These are phyloP conservation scores for Octodon degus DNA, from an alignment of 2,113 vertebrate species.

Conservation along the genomic window DNA sequence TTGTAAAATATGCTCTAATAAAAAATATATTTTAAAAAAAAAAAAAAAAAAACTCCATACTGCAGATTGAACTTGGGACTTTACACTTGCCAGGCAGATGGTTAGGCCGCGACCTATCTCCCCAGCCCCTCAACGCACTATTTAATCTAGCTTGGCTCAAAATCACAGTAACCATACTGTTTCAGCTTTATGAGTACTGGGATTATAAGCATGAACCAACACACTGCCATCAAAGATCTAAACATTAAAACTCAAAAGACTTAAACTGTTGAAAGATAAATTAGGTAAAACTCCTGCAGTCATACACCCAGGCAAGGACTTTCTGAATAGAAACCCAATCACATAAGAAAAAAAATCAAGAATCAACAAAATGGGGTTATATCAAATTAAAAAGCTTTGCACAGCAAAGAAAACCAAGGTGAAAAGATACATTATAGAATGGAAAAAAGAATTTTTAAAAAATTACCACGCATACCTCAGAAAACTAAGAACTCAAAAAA, in stretches of 20 bases:
- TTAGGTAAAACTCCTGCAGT: neutral
- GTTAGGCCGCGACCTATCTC: too few relatives aligned
- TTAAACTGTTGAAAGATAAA: neutral
- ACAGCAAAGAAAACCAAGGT: neutral
- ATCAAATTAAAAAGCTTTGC: neutral
- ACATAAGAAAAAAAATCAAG: neutral
- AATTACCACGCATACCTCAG: neutral
- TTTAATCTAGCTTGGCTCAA: neutral
- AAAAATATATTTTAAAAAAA: too few relatives aligned
- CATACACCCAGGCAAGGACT: neutral
- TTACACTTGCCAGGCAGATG: too few relatives aligned
- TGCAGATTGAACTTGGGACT: too few relatives aligned
- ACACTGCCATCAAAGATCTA: neutral
- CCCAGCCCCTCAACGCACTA: neutral
- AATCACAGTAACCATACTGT: neutral
- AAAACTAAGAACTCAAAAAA: neutral
- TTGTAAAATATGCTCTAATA: too few relatives aligned
- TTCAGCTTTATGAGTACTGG: neutral
- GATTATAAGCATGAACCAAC: neutral
- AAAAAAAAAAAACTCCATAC: neutral
- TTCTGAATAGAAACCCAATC: neutral
- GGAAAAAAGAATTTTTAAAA: neutral
- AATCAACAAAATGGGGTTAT: neutral
- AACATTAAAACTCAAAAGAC: neutral
- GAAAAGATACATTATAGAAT: neutral